These are phyloP conservation scores for Merops nubicus DNA, from an alignment of 2,113 vertebrate species.

Conservation along the genomic window DNA sequence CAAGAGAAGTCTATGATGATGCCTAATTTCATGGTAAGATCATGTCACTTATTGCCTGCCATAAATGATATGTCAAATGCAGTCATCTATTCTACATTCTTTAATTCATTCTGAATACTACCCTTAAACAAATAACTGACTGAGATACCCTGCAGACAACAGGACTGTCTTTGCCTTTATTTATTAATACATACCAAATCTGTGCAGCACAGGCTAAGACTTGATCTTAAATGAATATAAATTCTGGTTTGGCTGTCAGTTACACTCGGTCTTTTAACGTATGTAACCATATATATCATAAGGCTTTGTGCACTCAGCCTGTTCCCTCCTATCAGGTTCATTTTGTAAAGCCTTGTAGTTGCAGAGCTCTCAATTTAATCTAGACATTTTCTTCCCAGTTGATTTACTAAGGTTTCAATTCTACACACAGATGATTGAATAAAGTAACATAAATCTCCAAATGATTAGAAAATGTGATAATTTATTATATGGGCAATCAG, in stretches of 20 bases:
- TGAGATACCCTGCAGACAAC: not conserved
- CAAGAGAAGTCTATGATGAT: not conserved
- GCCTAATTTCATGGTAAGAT: constrained; percentile 48
- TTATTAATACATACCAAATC: not conserved
- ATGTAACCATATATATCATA: not conserved
- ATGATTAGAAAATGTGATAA: constrained; percentile 60
- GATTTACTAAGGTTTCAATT: constrained; percentile 57
- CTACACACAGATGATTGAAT: constrained; percentile 29
- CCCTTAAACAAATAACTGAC: not conserved
- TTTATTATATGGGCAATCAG: constrained; percentile 70
- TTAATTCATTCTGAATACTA: constrained; percentile 33
- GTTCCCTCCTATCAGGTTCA: not conserved
- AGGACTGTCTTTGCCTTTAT: constrained; percentile 1
- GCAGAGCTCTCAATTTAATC: constrained; percentile 19
- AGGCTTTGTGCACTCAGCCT: not conserved
- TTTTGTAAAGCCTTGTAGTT: not conserved
- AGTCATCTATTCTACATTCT: constrained; percentile 15
- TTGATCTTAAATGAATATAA: not conserved
- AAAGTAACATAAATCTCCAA: constrained; percentile 60
- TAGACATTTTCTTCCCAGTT: constrained; percentile 10
- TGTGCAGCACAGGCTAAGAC: not conserved
- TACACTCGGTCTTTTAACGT: not conserved
- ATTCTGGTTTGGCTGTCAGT: not conserved
- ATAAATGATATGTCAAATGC: constrained; percentile 34
- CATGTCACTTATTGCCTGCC: not conserved